Base-by-base conservation (phyloP, 2,888 invertebrate species). In the Neoitamus cyanurus region DNA sequence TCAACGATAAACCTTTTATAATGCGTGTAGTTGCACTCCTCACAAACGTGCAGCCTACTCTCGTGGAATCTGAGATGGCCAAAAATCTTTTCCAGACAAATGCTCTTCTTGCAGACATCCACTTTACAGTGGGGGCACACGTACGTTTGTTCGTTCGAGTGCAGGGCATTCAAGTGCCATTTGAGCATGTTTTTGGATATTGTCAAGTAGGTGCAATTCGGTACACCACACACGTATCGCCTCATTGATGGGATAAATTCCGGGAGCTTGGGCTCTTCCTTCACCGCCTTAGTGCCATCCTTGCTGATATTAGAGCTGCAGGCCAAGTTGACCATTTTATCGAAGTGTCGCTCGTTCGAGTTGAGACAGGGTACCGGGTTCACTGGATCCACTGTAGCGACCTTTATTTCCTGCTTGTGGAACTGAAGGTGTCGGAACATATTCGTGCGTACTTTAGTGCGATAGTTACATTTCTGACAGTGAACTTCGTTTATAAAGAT, bases 321-420 rank as follows among this genome's bases (percentile, higher is more conserved):
- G 0, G 97, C 96, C 20, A 96, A 92, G 89, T 97, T 97, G 0
- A 94, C 93, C 97, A 97, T 97, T 89, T 95, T 95, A 89, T 97
- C 96, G 88, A 96, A 97, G 93, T 96, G 95, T 87, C 93, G 94
- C 88, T 96, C 96, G 87, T 94, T 95, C 58, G 94, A 94, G 87
- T 95, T 95, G 46, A 96, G 91, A 89, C 95, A 96, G 0, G 95
- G 96, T 5, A 97, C 96, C 0, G 96, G 96, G 92, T 97, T 97
- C 0, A 96, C 94, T 0, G 96, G 96, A 13, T 94, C 95, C 0
- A 93, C 93, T 83, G 93, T 93, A 0, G 95, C 94, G 6, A 94
- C 95, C 0, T 92, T 92, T 75, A 91, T 89, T 86, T 93, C 93
- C n/a, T 86, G 85, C 6, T 92, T 91, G 89, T 97, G 97, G 85